Conservation (phyloP, 2,113 vertebrate species). For the Gnathonemus echidnorhynchus region DNA sequence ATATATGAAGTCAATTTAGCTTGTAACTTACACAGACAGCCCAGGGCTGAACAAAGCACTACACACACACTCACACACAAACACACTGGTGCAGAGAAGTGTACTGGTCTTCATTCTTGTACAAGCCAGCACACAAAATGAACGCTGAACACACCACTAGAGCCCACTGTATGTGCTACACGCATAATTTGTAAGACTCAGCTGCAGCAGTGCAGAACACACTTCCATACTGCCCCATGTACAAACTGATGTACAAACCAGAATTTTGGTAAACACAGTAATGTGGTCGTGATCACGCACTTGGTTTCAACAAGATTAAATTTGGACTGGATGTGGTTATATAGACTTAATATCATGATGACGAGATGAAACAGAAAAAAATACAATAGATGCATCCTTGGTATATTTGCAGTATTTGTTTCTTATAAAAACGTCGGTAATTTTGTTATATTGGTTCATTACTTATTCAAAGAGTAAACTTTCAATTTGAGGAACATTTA, state of each 20-base stretch:
- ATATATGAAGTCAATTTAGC: neutral
- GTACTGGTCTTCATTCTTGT: neutral
- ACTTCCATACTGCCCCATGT: neutral
- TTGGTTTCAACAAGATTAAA: neutral
- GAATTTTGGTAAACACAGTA: neutral
- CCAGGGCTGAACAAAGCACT: neutral
- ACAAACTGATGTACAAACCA: neutral
- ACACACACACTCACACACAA: neutral
- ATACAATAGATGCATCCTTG: neutral
- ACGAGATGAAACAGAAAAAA: neutral
- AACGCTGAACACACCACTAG: neutral
- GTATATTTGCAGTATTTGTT: slow-evolving; percentile 12
- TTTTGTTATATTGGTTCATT: slow-evolving; percentile 16
- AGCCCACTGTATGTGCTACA: neutral
- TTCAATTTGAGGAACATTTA: slow-evolving; percentile 16
- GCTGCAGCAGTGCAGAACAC: neutral
- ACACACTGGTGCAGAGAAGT: neutral
- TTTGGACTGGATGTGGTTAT: neutral
- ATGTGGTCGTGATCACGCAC: no score
- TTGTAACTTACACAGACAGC: neutral
- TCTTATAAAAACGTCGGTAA: neutral
- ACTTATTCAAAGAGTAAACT: slow-evolving; percentile 11
- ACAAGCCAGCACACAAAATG: neutral
- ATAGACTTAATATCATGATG: neutral
- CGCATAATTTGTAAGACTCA: neutral